A percentile compares a stretch with the other conserved stretches of the same genome.
phyloP scores from a whole-genome alignment of 2,888 invertebrate species.

The Sinopyrophorus schimmeli region DNA sequence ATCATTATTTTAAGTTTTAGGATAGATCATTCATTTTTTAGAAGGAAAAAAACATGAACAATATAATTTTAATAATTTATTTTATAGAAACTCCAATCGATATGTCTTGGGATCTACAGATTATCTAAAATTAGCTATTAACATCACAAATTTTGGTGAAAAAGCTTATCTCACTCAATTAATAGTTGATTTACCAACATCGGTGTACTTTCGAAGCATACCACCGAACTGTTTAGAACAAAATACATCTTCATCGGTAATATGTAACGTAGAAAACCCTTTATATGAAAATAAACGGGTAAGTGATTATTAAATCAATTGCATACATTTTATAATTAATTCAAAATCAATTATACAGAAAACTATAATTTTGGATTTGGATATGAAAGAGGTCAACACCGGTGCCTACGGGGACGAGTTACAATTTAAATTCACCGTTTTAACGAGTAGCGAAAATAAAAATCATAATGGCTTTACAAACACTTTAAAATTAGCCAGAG shows the following conservation, averaged over 20 bases:
- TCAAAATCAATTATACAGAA: too few species aligned
- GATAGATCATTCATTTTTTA: too few species aligned
- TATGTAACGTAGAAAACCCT: slow-evolving; percentile 48
- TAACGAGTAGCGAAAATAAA: slow-evolving; percentile 50
- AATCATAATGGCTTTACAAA: slow-evolving; percentile 38
- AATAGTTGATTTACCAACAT: slow-evolving; percentile 54
- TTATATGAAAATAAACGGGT: slow-evolving; percentile 37
- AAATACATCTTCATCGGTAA: slow-evolving; percentile 37
- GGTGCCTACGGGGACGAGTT: slow-evolving; percentile 36
- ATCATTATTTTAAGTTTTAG: too few species aligned
- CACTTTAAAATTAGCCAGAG: slow-evolving; percentile 45
- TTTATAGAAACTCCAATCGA: too few species aligned
- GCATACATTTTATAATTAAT: too few species aligned
- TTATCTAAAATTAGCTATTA: slow-evolving; percentile 43
- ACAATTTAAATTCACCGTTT: slow-evolving; percentile 41
- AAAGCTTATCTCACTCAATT: slow-evolving; percentile 58
- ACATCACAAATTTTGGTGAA: slow-evolving; percentile 55
- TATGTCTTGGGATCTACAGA: slow-evolving; percentile 50
- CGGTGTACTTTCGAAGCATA: slow-evolving; percentile 40
- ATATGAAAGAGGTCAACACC: slow-evolving; percentile 44
- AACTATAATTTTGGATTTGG: slow-evolving; percentile 41
- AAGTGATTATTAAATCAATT: too few species aligned
- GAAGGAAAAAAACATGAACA: too few species aligned
- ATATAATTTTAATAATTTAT: too few species aligned
- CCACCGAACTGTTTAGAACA: slow-evolving; percentile 40